A percentile compares a stretch with the other conserved stretches of the same genome.
Conservation (phyloP, 2,797 vertebrate species). For the Pseudomugil tenellus region DNA sequence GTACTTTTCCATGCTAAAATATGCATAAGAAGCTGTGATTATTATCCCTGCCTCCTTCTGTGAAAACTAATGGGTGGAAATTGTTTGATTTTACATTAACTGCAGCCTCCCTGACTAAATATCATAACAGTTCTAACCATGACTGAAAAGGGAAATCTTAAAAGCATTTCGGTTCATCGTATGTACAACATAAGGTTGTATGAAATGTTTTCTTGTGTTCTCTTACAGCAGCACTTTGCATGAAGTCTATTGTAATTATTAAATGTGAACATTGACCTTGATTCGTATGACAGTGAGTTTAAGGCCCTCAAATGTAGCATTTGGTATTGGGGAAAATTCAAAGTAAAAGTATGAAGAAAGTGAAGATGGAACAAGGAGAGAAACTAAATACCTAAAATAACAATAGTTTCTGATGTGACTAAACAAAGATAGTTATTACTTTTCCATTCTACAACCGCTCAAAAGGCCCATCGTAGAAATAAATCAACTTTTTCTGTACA, state of each 20-base stretch:
- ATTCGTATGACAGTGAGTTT: neutral
- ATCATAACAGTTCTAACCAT: slow-evolving; percentile 12
- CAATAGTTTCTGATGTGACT: slow-evolving; percentile 47
- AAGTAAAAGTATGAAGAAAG: slow-evolving; percentile 20
- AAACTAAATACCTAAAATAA: slow-evolving; percentile 48
- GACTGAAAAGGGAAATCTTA: neutral
- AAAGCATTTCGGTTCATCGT: neutral
- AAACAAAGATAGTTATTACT: slow-evolving; percentile 46
- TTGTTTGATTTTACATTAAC: slow-evolving; percentile 48
- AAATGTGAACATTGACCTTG: neutral
- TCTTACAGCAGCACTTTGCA: neutral
- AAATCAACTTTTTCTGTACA: slow-evolving; percentile 41
- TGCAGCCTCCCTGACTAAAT: slow-evolving; percentile 22
- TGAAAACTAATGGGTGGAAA: slow-evolving; percentile 43
- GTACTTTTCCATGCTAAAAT: slow-evolving; percentile 58
- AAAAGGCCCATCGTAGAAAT: slow-evolving; percentile 34
- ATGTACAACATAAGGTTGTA: neutral
- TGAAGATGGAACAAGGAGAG: slow-evolving; percentile 26
- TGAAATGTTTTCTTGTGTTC: neutral
- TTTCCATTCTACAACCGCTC: slow-evolving; percentile 52
- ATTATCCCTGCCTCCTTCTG: slow-evolving; percentile 50
- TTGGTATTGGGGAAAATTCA: slow-evolving; percentile 24
- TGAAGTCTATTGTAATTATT: neutral
- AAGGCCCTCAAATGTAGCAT: slow-evolving; percentile 4
- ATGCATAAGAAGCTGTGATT: slow-evolving; percentile 62